Base-by-base conservation (phyloP, 2,888 invertebrate genomes). In the Steinernema hermaphroditum region DNA sequence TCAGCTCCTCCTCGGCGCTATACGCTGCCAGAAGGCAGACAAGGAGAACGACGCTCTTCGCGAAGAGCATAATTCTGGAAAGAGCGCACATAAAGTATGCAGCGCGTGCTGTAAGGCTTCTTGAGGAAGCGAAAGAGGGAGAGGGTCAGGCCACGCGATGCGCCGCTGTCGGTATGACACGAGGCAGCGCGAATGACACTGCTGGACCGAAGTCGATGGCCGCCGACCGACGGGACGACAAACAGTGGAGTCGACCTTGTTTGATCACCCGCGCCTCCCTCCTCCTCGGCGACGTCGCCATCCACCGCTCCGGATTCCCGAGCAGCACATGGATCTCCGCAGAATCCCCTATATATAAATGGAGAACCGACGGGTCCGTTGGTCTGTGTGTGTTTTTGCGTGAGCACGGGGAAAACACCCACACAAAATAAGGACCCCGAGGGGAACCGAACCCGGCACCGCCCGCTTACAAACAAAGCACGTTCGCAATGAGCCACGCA, bases 231-330 rank as follows among this genome's bases (percentile, higher is more conserved):
- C 32, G 62, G 32, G 32, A 62, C 22, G 34, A 16, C 62, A 62
- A 62, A 62, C 62, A 62, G 62, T 29, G 32, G 62, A 62, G 62
- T 12, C 62, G 62, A 62, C 62, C 62, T 62, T 62, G 62, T 62
- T 62, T 62, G 62, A 62, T 62, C 62, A 32, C 19, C 62, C 62
- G 62, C 62, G 62, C 62, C 16, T n/a, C 16, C 16, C 46, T 4
- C 22, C 46, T 2, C 46, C 22, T 19, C 46, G 8, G 62, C 62
- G 62, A 29, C 16, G 9, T 46, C 16, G 9, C 4, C 22, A 6
- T 2, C 46, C 22, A 4, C 46, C 37, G 12, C 37, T 37, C 37
- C 37, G 37, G 37, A n/a, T n/a, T n/a, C n/a, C n/a, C n/a, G n/a
- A n/a, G n/a, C n/a, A n/a, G n/a, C n/a, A n/a, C n/a, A n/a, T n/a